Percentiles rank a stretch among this genome's conserved stretches.
phyloP scores from a whole-genome alignment of 2,797 vertebrate genomes.

The Microctenopoma stevenorrisi region DNA sequence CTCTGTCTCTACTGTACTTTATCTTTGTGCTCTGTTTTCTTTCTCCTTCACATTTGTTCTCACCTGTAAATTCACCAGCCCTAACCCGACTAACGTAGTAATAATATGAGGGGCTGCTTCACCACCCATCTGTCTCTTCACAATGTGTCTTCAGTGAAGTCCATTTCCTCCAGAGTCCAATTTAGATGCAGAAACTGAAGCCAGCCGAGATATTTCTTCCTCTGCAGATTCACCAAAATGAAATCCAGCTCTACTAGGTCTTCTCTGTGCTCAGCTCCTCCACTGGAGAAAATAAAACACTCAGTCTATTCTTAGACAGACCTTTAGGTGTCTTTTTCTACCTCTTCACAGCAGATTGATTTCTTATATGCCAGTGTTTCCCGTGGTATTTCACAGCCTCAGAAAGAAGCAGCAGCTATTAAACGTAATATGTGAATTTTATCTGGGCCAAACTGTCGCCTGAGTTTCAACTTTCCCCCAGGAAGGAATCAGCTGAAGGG shows the following conservation, averaged over 20 bases:
- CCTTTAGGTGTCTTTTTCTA: slow-evolving; percentile 1
- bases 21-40: no score
- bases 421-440: not conserved
- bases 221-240: slow-evolving; percentile 15
- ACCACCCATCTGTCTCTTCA: not conserved
- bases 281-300: slow-evolving; percentile 4
- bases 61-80: not conserved
- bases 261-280: not conserved
- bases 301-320: not conserved
- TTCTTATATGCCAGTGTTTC: not conserved
- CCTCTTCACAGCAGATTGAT: slow-evolving; percentile 2
- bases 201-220: slow-evolving; percentile 10
- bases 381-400: not conserved
- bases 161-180: slow-evolving; percentile 19
- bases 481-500: not conserved
- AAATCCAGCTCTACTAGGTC: not conserved
- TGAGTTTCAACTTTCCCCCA: not conserved
- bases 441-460: not conserved
- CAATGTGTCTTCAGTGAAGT: slow-evolving; percentile 3
- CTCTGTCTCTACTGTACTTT: no score
- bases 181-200: slow-evolving; percentile 24
- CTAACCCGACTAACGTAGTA: slow-evolving; percentile 12
- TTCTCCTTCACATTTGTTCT: not conserved
- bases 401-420: not conserved
- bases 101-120: not conserved